Evolutionary conservation across 1,140 invertebrate species (phyloP).

Genomic region (Diuraphis noxia): DNA sequence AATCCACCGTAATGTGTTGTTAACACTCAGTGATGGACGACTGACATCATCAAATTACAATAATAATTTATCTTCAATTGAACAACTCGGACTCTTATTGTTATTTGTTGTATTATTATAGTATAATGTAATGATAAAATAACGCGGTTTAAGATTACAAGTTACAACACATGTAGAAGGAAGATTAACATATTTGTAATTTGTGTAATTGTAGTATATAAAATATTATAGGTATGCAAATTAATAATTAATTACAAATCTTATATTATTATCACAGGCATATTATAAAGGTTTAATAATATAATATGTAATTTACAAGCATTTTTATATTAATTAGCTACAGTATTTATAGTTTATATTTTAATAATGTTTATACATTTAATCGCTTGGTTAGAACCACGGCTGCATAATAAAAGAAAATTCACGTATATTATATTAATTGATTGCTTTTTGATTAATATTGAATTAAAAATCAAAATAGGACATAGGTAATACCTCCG

Average conservation of each 20-base stretch:
- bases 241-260: background rate
- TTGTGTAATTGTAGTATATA: too few species aligned
- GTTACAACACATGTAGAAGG: background rate
- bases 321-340: background rate
- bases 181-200: background rate
- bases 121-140: background rate
- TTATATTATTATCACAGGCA: background rate
- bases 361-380: background rate
- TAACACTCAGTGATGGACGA: background rate
- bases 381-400: background rate
- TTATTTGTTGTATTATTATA: background rate
- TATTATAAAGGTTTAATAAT: background rate
- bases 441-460: background rate
- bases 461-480: background rate
- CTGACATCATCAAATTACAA: background rate
- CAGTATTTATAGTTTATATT: background rate
- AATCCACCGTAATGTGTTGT: background rate
- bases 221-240: background rate
- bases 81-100: background rate
- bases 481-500: too few species aligned
- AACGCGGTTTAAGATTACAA: background rate
- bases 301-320: background rate
- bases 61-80: background rate
- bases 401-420: background rate
- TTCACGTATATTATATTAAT: background rate